Percentiles rank a stretch among this genome's conserved stretches.
These are phyloP conservation scores for Drosophila pachea DNA, from an alignment of 1,140 invertebrate genomes.

Conservation along the genomic window DNA sequence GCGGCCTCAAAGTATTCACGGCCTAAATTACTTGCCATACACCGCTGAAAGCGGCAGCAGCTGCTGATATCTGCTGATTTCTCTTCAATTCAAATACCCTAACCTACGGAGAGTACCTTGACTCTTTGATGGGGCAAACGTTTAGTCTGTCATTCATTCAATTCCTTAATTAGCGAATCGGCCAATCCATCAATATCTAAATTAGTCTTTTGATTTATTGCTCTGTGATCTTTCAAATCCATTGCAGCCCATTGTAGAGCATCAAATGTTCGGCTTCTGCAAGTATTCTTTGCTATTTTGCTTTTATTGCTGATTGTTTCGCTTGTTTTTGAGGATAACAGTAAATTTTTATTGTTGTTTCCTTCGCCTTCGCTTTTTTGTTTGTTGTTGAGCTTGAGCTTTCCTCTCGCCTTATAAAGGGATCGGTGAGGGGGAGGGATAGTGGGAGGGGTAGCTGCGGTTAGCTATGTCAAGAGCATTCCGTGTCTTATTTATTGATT, in stretches of 20 bases:
- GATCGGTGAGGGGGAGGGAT: too few species aligned
- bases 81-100: neutral
- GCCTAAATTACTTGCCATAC: constrained; percentile 54
- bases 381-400: constrained; percentile 43
- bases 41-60: neutral
- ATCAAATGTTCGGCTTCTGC: constrained; percentile 1
- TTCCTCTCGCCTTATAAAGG: too few species aligned
- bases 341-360: constrained; percentile 73
- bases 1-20: constrained; percentile 57
- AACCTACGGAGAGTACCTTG: neutral
- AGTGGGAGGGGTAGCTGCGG: too few species aligned
- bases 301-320: constrained; percentile 75
- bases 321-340: constrained; percentile 67
- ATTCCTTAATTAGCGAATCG: neutral
- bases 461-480: constrained; percentile 9
- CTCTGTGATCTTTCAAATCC: neutral
- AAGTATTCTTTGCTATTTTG: constrained; percentile 23
- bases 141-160: neutral
- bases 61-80: constrained; percentile 20
- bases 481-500: constrained; percentile 58
- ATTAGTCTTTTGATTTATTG: neutral
- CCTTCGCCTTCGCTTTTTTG: constrained; percentile 45
- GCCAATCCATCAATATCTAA: neutral
- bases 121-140: neutral
- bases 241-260: neutral